Evolutionary conservation across 2,888 invertebrate species (phyloP).

Genomic region (Synanthedon tipuliformis): DNA sequence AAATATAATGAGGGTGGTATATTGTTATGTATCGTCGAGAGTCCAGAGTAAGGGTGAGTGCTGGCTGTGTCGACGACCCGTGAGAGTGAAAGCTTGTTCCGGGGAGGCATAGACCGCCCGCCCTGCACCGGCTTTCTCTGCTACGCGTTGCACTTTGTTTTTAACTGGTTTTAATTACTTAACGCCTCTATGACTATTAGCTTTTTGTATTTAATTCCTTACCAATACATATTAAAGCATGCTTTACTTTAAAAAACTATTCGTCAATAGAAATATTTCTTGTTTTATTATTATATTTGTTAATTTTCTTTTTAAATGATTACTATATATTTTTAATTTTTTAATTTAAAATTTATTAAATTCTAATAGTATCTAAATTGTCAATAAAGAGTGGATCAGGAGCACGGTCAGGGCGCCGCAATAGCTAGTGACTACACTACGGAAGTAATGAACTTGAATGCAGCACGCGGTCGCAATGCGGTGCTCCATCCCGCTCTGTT

Average conservation of each 20-base stretch:
- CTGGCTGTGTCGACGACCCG: conserved; percentile 62
- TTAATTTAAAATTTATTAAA: background rate
- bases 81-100: conserved; percentile 66
- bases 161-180: conserved; percentile 37
- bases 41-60: conserved; percentile 45
- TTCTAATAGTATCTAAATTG: conserved; percentile 10
- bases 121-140: conserved; percentile 62
- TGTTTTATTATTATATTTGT: background rate
- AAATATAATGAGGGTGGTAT: background rate
- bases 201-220: conserved; percentile 1
- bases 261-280: background rate
- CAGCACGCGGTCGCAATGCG: conserved; percentile 50
- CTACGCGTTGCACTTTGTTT: conserved; percentile 47
- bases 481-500: conserved; percentile 50
- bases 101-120: conserved; percentile 54
- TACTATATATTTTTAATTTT: background rate
- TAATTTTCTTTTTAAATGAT: background rate
- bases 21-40: background rate
- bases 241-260: background rate
- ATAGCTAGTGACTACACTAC: conserved; percentile 38
- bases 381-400: conserved; percentile 33
- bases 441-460: conserved; percentile 72
- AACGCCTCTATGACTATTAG: conserved; percentile 12
- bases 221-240: background rate
- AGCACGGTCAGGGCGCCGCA: conserved; percentile 37